Percentiles rank a stretch among this genome's conserved stretches.
Conservation (phyloP, 2,797 vertebrate species). For the Paguma larvata region DNA sequence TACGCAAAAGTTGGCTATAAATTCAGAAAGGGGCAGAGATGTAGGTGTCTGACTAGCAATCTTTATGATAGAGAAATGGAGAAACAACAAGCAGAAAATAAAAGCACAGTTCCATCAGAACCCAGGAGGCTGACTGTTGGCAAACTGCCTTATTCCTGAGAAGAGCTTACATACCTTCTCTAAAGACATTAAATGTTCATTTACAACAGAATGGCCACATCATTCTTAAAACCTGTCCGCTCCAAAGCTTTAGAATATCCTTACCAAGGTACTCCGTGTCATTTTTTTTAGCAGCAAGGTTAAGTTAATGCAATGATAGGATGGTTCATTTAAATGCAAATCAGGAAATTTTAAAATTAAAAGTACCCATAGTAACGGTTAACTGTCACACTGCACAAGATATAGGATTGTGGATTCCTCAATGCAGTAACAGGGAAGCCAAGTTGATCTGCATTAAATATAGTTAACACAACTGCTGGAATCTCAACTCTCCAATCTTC, state of each 20-base stretch:
- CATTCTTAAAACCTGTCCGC: constrained; percentile 68
- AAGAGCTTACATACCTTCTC: constrained; percentile 62
- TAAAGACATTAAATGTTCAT: constrained; percentile 71
- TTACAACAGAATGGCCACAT: constrained; percentile 72
- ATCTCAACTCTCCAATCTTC: constrained; percentile 57
- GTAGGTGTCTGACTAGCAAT: constrained; percentile 39
- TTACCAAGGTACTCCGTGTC: constrained; percentile 32
- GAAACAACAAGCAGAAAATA: constrained; percentile 45
- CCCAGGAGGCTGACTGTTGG: constrained; percentile 33
- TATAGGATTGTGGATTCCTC: neutral
- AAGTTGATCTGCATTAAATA: constrained; percentile 45
- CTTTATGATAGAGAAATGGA: constrained; percentile 33
- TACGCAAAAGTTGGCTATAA: constrained; percentile 71
- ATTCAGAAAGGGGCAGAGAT: constrained; percentile 66
- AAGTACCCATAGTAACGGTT: constrained; percentile 66
- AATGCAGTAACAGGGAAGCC: constrained; percentile 12
- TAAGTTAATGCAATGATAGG: constrained; percentile 75
- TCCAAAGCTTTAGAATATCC: constrained; percentile 63
- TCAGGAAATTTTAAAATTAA: constrained; percentile 79
- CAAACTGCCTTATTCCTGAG: constrained; percentile 62
- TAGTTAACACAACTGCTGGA: constrained; percentile 55
- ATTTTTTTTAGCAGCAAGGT: constrained; percentile 73
- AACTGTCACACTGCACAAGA: constrained; percentile 68
- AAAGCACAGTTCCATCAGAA: constrained; percentile 60
- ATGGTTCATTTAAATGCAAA: constrained; percentile 78